Conservation (phyloP, 2,113 vertebrate genomes). For the Cacatua alba region DNA sequence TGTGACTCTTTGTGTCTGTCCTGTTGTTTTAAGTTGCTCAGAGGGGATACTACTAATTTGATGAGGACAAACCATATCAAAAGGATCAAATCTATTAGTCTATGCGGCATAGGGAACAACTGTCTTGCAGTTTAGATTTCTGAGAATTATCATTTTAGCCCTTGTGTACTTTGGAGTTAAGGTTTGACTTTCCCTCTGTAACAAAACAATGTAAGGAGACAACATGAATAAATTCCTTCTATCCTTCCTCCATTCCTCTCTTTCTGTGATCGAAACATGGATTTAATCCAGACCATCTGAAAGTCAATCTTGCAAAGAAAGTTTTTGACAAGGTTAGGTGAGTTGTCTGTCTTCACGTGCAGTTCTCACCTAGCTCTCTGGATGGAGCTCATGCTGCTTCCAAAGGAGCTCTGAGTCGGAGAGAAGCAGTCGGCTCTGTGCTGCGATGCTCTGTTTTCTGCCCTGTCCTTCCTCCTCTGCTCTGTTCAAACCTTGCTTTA, state of each 20-base stretch:
- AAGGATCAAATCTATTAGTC: background rate
- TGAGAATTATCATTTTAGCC: background rate
- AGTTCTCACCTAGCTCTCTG: slow-evolving; percentile 73
- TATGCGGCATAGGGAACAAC: background rate
- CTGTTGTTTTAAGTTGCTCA: slow-evolving; percentile 10
- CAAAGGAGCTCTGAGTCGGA: background rate
- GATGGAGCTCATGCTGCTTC: slow-evolving; percentile 78
- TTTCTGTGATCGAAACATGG: background rate
- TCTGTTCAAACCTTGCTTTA: slow-evolving; percentile 33
- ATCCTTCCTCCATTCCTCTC: background rate
- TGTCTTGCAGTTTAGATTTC: background rate
- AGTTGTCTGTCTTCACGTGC: background rate
- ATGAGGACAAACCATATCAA: background rate
- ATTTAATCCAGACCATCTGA: background rate
- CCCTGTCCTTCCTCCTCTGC: background rate
- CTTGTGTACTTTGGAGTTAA: background rate
- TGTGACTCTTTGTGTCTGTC: background rate
- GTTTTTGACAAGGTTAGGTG: background rate
- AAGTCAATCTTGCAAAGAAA: background rate
- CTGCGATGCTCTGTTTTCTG: slow-evolving; percentile 18
- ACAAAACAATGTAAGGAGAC: background rate
- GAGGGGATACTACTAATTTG: background rate
- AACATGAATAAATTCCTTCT: background rate
- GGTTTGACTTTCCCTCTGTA: background rate
- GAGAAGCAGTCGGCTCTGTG: background rate